A percentile compares a stretch with the other conserved stretches of the same genome.
Conservation (phyloP, 2,797 vertebrate species). For the Acanthiza pusilla region DNA sequence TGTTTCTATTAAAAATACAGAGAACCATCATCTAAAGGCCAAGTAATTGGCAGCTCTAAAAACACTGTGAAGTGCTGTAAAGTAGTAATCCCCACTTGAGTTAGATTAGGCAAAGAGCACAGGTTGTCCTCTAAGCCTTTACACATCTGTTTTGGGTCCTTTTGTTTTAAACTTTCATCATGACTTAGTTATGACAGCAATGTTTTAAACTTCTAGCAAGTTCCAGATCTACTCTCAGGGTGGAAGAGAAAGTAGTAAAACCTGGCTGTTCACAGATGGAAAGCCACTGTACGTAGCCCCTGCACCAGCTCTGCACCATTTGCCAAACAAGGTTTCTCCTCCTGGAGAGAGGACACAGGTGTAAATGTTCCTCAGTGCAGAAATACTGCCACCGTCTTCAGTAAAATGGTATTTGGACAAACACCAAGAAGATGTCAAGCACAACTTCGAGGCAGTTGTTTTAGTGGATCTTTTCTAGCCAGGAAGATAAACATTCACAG, state of each 20-base stretch:
- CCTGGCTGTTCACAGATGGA: not conserved
- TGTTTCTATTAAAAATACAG: not conserved
- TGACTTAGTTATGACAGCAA: not conserved
- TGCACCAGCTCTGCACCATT: not conserved
- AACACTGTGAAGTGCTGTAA: not conserved
- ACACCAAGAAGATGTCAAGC: not conserved
- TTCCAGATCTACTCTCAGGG: not conserved
- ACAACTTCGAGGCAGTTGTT: not conserved
- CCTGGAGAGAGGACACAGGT: not conserved
- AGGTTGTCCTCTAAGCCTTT: not conserved
- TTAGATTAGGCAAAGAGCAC: not conserved
- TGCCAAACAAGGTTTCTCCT: not conserved
- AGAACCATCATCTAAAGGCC: not conserved
- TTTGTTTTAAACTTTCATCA: not conserved
- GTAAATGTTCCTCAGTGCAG: not conserved
- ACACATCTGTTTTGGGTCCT: not conserved
- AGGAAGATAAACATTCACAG: not conserved
- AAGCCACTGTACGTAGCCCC: fast-evolving
- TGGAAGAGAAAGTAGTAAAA: not conserved
- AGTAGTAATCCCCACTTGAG: not conserved
- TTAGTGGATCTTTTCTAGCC: not conserved
- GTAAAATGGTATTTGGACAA: not conserved
- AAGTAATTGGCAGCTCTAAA: not conserved
- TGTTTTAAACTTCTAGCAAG: not conserved
- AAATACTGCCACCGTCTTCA: not conserved